Evolutionary conservation across 2,888 invertebrate genomes (phyloP), one percentile per base, ranked within the genome.

Genomic region (Pammene aurita): DNA sequence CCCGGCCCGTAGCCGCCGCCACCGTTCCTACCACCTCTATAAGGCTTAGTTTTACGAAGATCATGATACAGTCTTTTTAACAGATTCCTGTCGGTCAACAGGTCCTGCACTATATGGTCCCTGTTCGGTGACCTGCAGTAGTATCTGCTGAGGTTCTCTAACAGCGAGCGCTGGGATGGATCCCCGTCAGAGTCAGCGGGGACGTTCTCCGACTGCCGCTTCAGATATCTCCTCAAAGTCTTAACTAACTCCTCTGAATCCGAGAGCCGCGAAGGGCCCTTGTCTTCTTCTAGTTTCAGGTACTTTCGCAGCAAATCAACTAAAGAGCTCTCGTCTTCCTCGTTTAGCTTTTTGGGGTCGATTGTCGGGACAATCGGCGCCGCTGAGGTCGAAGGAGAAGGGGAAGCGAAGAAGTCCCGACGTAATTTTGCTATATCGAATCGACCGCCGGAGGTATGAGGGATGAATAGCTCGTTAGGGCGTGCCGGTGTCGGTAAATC

Each of bases 21-120:
- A 60, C 88, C 92, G 72, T 89, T 84, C 55, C 92, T 83, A 71
- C 85, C 86, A 66, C 89, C 89, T 66, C 90, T 83, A 74, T 92
- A 93, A 44, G 92, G 90, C 76, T 95, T 94, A 35, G 96, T 94
- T 78, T 95, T 95, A 73, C 96, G 93, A 75, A 96, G 89, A 78
- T 96, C 96, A 80, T 95, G 95, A 80, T 96, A 96, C 41, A 96
- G 88, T 82, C 94, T 95, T 83, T 96, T 96, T 64, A 97, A 88
- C 35, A 96, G 91, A 78, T 94, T 95, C 76, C 96, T 93, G 83
- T 97, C 95, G 10, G 95, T 95, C 64, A 96, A 86, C 62, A 96
- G 91, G 77, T 95, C 95, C 64, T 95, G 95, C 75, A 96, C 95
- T 68, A 96, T 94, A 82, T 93, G 94, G 73, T 96, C 95, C 68